Evolutionary conservation across 2,797 vertebrate genomes (phyloP), one percentile per base, ranked within the genome.

Genomic region (Sebastiscus tertius): DNA sequence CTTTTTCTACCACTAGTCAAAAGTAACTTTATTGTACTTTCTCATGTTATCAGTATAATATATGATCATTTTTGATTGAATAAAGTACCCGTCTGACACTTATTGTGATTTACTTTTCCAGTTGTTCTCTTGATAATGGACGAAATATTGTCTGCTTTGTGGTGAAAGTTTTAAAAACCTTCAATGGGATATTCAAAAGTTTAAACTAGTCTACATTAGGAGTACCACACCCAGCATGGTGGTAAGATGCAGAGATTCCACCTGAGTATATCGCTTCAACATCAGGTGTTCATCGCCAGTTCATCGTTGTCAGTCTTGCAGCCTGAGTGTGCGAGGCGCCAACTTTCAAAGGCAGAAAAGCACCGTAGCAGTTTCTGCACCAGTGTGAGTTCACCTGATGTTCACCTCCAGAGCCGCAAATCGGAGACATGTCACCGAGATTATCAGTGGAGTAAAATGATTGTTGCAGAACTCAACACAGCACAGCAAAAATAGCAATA

Each of bases 381-480:
- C 72, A 63, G 58, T 69, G 72, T 72, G 77, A 49, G 72, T 80
- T 91, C 81, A 75, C 70, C 77, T 73, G 59, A 2, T 62, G 77
- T 76, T 87, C 71, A 86, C 71, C 69, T 81, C 54, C 58, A 60
- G 24, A 77, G 67, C 81, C 3, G 16, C 34, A 65, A 79, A 86
- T 81, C 55, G 55, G 71, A 81, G 79, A 84, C 68, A 39, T 72
- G 77, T 86, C 78, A 56, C 72, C 70, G 54, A 86, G 83, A 90
- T 90, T 81, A 75, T 86, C 83, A 76, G 66, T 84, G 75, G 67
- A 84, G 81, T 89, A 85, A 87, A 88, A 78, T 74, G 65, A 83
- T 68, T 83, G 72, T 31, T 61, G 68, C 76, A 79, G 46, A 85
- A 77, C 84, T 85, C 85, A 73, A 76, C 69, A 70, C 75, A 64